Base-by-base conservation (phyloP, 2,797 vertebrate genomes). In the Periophthalmus magnuspinnatus region DNA sequence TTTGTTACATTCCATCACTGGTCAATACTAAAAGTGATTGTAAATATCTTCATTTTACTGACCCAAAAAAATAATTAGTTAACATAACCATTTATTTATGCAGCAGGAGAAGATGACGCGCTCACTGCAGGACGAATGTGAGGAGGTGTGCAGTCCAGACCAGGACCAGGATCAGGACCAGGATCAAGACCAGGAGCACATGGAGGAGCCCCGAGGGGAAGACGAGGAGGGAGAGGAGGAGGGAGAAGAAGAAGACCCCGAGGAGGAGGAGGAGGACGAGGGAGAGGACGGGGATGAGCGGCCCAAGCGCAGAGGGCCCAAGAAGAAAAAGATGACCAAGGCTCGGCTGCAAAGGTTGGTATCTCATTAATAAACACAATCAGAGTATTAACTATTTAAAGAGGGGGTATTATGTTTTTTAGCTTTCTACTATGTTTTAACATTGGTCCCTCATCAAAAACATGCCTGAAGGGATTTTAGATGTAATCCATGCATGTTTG, bases 301-400 rank as follows among this genome's bases (percentile, higher is more conserved):
- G 82, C 97, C 97, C 73, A 99, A 99, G 83, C 92, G 96, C 61
- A 93, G 97, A 11, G 97, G 97, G 14, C 97, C 97, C 9, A 99
- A 99, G 83, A 98, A 98, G 93, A 99, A 99, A 92, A 99, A 99
- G 86, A 98, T 99, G 97, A 99, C 97, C 5, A 99, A 99, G 90
- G 97, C 97, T 0, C 95, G 97, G 1, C 8, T 97, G 77, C 97
- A 99, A 87, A 94, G 97, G 91, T 91, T 47, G 76, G 8, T 1
- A 24, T 10, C 16, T 24, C 54, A 28, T 21, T 21, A 5, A 21
- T 48, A 11, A 10, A 38, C 2, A 38, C 38, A 3, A 0, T 38
- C 38, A 9, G 38, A n/a, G n/a, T n/a, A n/a, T n/a, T n/a, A 28
- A 28, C 28, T 28, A 28, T 28, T 28, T 28, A 28, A 28, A 28